Conservation (phyloP, 2,113 vertebrate species). For the Petrocephalus zakoni region DNA sequence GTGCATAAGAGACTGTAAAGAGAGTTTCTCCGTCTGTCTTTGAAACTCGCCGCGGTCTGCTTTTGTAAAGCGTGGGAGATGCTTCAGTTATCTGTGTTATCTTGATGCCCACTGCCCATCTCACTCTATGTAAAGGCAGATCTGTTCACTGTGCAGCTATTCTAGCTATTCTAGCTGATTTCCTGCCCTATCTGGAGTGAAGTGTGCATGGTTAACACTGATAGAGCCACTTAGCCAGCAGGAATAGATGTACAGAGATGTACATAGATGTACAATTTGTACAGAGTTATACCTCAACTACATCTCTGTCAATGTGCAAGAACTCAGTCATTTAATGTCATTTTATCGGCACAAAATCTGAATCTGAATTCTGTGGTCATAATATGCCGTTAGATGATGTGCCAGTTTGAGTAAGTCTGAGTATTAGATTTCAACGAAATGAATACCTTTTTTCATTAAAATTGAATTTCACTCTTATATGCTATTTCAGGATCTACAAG, state of each 20-base stretch:
- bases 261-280: background rate
- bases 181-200: background rate
- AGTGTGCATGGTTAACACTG: background rate
- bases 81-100: background rate
- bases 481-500: background rate
- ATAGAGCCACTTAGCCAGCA: background rate
- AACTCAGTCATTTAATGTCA: background rate
- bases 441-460: background rate
- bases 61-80: background rate
- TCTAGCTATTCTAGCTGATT: background rate
- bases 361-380: background rate
- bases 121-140: background rate
- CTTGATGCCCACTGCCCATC: background rate
- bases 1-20: background rate
- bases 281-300: background rate
- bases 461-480: background rate
- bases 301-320: background rate
- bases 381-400: background rate
- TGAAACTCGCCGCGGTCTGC: background rate
- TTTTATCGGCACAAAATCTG: background rate
- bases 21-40: background rate
- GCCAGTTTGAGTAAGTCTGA: background rate
- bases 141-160: background rate
- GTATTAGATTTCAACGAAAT: background rate
- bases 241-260: too few relatives aligned